phyloP scores from a whole-genome alignment of 2,888 invertebrate species.

The Lithophane semibrunnea region DNA sequence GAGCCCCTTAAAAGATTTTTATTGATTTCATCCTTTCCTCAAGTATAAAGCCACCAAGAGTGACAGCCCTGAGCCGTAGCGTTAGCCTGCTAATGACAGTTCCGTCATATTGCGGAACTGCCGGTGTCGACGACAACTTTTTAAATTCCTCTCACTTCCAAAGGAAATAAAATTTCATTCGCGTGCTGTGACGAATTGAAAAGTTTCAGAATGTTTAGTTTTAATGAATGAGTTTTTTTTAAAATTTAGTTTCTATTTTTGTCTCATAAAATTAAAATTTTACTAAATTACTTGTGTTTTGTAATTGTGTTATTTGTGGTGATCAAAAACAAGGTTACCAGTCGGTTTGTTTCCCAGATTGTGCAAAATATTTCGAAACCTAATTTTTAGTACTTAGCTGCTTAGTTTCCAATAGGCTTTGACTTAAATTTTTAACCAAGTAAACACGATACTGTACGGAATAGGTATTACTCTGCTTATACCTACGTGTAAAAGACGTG shows the following conservation, averaged over 20 bases:
- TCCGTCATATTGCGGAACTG: constrained; percentile 66
- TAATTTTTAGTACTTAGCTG: neutral
- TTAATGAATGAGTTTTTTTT: constrained; percentile 28
- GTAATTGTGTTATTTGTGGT: neutral
- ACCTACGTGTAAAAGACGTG: neutral
- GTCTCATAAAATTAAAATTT: neutral
- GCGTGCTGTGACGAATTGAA: constrained; percentile 43
- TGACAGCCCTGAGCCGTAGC: constrained; percentile 50
- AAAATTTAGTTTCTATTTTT: neutral
- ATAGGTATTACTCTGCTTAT: neutral
- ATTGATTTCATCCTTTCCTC: neutral
- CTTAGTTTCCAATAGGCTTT: neutral
- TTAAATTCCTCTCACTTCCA: constrained; percentile 59
- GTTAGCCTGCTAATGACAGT: constrained; percentile 65
- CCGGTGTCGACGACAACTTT: constrained; percentile 61
- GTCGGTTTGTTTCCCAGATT: neutral
- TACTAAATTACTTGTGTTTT: neutral
- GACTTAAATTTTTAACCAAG: neutral
- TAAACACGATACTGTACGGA: too few relatives aligned
- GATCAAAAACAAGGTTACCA: neutral
- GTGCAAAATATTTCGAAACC: neutral
- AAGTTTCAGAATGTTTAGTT: constrained; percentile 34
- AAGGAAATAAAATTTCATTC: constrained; percentile 64
- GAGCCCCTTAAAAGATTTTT: neutral
- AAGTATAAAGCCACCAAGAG: constrained; percentile 3